Conservation (phyloP, 2,113 vertebrate species). For the Oxyura jamaicensis region DNA sequence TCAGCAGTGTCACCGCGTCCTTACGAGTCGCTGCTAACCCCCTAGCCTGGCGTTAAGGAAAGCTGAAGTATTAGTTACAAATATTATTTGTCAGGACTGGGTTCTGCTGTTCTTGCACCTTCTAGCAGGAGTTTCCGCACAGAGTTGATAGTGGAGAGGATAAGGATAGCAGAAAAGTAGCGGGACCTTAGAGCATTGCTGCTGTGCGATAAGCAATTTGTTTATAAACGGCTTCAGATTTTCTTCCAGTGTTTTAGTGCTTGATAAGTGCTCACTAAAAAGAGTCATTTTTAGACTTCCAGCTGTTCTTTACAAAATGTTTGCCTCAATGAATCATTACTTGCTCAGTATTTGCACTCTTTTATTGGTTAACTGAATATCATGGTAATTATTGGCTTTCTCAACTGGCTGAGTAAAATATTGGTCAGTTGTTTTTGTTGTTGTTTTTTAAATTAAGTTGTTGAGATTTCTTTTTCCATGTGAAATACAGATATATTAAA, state of each 20-base stretch:
- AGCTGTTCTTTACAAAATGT: constrained; percentile 37
- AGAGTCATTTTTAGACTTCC: constrained; percentile 30
- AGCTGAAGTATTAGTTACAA: constrained; percentile 40
- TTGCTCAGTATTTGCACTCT: constrained; percentile 1
- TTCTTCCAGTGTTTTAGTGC: constrained; percentile 17
- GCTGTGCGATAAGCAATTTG: not conserved
- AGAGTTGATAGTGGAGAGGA: not conserved
- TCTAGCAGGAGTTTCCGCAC: not conserved
- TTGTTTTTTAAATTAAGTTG: not conserved
- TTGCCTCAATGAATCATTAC: constrained; percentile 38
- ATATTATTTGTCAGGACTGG: constrained; percentile 22
- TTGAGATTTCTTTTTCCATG: not conserved
- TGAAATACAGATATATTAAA: not conserved
- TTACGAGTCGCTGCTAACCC: not conserved
- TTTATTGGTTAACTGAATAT: constrained; percentile 17
- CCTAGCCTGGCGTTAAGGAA: not conserved
- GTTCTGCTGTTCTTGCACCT: not conserved
- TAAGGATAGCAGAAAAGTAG: not conserved
- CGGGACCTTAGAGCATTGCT: not conserved
- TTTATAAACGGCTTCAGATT: constrained; percentile 19
- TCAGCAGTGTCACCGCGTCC: not conserved
- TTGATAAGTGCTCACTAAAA: constrained; percentile 19
- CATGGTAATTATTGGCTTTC: constrained; percentile 10
- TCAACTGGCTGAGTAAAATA: not conserved
- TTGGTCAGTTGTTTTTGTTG: not conserved